phyloP scores from a whole-genome alignment of 2,113 vertebrate genomes.

The Pterocles burchelli region DNA sequence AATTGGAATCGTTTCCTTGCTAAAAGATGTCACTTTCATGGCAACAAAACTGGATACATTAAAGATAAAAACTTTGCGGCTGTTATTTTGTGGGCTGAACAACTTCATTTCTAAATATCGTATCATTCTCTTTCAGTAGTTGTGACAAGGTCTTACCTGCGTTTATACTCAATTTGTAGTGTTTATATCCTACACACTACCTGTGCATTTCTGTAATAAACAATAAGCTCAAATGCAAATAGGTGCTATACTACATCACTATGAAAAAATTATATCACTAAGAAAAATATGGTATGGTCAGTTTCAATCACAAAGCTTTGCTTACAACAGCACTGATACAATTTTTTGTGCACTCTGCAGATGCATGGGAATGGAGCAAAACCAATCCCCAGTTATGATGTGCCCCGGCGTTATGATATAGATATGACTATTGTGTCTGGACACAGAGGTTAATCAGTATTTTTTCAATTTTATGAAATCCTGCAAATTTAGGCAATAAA shows the following conservation, averaged over 20 bases:
- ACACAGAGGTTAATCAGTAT: neutral
- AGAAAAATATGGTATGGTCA: neutral
- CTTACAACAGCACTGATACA: neutral
- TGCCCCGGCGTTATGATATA: neutral
- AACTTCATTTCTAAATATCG: neutral
- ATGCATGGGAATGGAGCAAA: neutral
- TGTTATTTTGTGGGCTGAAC: neutral
- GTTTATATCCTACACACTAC: neutral
- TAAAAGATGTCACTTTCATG: slow-evolving; percentile 12
- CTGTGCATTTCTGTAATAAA: neutral
- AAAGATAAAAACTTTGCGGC: neutral
- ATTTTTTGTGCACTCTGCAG: rapidly evolving
- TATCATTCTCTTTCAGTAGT: neutral
- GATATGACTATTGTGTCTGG: neutral
- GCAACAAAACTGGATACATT: neutral
- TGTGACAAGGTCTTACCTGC: neutral
- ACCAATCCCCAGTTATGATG: neutral
- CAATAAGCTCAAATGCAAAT: neutral
- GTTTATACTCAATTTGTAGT: neutral
- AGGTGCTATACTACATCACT: neutral
- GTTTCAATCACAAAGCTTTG: neutral
- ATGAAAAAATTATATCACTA: neutral
- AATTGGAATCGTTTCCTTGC: slow-evolving; percentile 45
- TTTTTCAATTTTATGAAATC: neutral
- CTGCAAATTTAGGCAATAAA: neutral